A percentile compares a stretch with the other conserved stretches of the same genome.
Evolutionary conservation across 2,113 vertebrate species (phyloP).

Genomic region (Pavo muticus): DNA sequence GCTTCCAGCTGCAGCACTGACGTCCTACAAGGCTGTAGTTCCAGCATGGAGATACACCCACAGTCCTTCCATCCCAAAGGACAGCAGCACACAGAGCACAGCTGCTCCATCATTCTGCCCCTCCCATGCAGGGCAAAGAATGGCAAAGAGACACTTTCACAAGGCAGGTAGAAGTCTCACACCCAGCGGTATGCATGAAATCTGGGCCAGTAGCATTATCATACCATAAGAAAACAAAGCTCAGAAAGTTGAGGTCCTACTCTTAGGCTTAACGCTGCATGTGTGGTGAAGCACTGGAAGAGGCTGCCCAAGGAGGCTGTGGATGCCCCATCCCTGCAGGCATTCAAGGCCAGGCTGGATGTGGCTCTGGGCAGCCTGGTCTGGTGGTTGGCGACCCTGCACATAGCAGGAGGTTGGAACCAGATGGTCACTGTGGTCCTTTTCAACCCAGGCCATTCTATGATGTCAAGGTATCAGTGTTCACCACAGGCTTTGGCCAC

Average conservation of each 20-base stretch:
- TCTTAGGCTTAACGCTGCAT: accelerated
- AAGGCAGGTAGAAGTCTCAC: neutral
- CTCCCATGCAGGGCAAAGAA: neutral
- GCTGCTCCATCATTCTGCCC: neutral
- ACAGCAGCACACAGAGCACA: neutral
- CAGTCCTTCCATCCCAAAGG: neutral
- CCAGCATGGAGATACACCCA: neutral
- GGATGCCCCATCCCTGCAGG: no score
- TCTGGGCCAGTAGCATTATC: neutral
- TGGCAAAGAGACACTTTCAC: neutral
- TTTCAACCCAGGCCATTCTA: no score
- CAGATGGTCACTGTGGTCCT: no score
- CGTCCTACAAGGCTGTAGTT: neutral
- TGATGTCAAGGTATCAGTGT: no score
- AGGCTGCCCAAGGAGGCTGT: no score
- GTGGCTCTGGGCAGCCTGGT: no score
- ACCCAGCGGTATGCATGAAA: accelerated
- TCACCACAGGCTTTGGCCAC: neutral
- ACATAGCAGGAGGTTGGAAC: no score
- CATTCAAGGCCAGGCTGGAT: no score
- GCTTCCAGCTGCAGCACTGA: neutral
- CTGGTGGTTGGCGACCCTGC: no score
- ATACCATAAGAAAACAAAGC: neutral
- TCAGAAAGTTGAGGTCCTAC: neutral
- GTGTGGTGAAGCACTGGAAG: no score